These are phyloP conservation scores for Bubo blakistoni DNA, from an alignment of 2,113 vertebrate species.

Conservation along the genomic window DNA sequence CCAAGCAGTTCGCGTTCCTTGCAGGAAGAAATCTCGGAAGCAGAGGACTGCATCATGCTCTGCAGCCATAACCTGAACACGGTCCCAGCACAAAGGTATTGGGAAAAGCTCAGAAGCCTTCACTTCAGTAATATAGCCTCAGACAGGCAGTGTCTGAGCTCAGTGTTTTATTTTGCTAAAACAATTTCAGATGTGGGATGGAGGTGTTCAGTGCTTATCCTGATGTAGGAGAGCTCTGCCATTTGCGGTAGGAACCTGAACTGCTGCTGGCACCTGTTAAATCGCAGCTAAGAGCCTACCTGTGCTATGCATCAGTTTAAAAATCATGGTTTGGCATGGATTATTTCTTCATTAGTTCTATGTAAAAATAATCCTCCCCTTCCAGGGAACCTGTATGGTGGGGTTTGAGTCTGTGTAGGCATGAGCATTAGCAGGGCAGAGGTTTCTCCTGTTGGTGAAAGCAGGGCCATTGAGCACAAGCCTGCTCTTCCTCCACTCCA, in stretches of 20 bases:
- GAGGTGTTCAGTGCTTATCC: background rate
- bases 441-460: background rate
- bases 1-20: constrained; percentile 20
- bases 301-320: background rate
- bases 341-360: background rate
- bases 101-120: background rate
- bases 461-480: background rate
- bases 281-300: background rate
- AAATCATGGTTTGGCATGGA: background rate
- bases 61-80: background rate
- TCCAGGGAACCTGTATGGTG: background rate
- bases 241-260: background rate
- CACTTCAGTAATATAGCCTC: background rate
- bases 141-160: background rate
- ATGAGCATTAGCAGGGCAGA: background rate
- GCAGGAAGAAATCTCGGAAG: background rate
- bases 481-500: background rate
- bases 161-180: background rate
- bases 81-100: background rate
- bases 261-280: background rate
- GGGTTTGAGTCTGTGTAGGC: background rate
- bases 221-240: background rate
- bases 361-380: background rate
- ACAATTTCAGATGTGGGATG: background rate
- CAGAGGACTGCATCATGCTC: background rate